Conservation (phyloP, 2,797 vertebrate species). For the Lophotriccus pileatus region DNA sequence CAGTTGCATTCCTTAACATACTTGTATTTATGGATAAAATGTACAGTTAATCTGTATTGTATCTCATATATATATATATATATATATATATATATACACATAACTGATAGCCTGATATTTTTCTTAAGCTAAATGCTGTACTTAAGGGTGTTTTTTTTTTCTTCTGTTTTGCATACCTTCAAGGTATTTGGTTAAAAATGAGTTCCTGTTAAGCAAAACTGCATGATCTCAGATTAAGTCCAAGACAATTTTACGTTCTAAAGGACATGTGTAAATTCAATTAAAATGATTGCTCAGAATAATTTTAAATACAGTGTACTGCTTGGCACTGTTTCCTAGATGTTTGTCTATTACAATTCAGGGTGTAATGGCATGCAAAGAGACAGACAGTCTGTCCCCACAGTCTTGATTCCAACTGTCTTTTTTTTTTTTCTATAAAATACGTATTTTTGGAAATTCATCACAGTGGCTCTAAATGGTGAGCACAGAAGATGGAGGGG, state of each 20-base stretch:
- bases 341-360: not conserved
- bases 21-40: not conserved
- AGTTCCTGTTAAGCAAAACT: not conserved
- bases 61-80: not conserved
- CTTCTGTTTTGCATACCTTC: not conserved
- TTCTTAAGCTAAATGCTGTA: not conserved
- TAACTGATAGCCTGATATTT: not conserved
- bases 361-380: not conserved
- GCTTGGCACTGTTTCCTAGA: not conserved
- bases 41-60: not conserved
- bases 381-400: not conserved
- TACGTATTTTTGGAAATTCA: not conserved
- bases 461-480: not conserved
- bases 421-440: not conserved
- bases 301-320: not conserved
- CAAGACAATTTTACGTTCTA: not conserved
- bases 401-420: not conserved
- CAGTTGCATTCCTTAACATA: not conserved
- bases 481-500: not conserved
- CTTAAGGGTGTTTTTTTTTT: not conserved
- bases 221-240: not conserved
- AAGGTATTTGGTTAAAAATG: not conserved
- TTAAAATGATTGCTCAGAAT: not conserved
- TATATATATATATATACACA: not conserved
- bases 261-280: not conserved